These are phyloP conservation scores for Myotis myotis DNA, from an alignment of 2,797 vertebrate genomes.

Conservation along the genomic window DNA sequence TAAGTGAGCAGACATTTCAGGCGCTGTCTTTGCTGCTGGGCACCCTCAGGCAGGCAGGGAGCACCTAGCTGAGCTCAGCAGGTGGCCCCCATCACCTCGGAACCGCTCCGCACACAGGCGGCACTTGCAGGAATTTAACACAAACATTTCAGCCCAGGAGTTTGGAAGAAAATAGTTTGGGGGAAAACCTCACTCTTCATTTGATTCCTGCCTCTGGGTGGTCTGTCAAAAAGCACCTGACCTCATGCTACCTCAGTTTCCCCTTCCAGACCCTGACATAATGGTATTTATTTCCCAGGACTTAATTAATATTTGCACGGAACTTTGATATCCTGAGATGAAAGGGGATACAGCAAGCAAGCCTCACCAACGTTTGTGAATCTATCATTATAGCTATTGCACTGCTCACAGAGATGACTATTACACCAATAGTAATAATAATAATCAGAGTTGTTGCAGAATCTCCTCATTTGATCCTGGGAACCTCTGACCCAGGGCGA, in stretches of 20 bases:
- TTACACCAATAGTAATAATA: background rate
- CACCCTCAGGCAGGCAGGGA: no score
- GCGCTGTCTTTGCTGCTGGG: fast-evolving
- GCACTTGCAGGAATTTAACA: background rate
- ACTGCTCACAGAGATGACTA: background rate
- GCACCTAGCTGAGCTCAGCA: no score
- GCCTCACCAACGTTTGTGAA: background rate
- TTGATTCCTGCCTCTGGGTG: background rate
- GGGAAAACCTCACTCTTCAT: background rate
- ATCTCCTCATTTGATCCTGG: background rate
- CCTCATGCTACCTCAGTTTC: background rate
- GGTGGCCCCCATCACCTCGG: no score
- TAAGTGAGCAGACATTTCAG: fast-evolving
- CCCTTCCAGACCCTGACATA: background rate
- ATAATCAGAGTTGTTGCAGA: background rate
- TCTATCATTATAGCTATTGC: background rate
- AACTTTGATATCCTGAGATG: slow-evolving; percentile 53
- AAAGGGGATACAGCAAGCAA: background rate
- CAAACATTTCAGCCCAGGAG: background rate
- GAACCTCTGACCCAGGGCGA: background rate
- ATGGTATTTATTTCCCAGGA: background rate
- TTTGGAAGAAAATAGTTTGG: background rate
- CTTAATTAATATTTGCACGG: slow-evolving; percentile 35
- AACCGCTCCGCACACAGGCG: no score
- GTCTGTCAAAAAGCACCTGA: background rate